phyloP scores from a whole-genome alignment of 2,888 invertebrate genomes.

The Eumacrocentrus americanus region DNA sequence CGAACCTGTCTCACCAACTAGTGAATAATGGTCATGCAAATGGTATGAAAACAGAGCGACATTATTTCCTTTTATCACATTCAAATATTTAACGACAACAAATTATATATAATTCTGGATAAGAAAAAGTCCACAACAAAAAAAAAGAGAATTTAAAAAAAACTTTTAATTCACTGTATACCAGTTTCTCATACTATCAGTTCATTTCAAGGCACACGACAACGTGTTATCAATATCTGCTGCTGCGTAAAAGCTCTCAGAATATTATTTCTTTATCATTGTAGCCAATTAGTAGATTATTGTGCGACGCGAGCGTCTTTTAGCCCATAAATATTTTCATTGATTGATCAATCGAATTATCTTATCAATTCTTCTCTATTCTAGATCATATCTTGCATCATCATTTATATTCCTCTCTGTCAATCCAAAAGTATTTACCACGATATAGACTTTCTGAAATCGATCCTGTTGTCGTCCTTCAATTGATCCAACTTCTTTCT shows the following conservation, averaged over 20 bases:
- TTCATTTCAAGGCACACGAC: background rate
- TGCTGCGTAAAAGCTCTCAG: background rate
- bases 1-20: too few species aligned
- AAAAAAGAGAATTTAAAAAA: background rate
- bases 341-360: background rate
- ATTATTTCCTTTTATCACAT: background rate
- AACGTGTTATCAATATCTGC: background rate
- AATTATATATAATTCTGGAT: too few species aligned
- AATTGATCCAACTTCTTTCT: background rate
- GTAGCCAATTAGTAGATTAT: background rate
- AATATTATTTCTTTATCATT: background rate
- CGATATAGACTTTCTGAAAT: slow-evolving; percentile 17
- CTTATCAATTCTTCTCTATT: background rate
- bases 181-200: background rate
- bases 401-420: background rate
- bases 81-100: background rate
- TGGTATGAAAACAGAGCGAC: slow-evolving; percentile 13
- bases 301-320: background rate
- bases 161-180: background rate
- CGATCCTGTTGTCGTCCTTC: slow-evolving; percentile 25
- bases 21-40: slow-evolving; percentile 24
- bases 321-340: background rate
- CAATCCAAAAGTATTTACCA: too few species aligned
- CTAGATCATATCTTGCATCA: background rate
- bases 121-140: too few species aligned